Evolutionary conservation across 2,797 vertebrate genomes (phyloP).

Genomic region (Aphelocoma californica): DNA sequence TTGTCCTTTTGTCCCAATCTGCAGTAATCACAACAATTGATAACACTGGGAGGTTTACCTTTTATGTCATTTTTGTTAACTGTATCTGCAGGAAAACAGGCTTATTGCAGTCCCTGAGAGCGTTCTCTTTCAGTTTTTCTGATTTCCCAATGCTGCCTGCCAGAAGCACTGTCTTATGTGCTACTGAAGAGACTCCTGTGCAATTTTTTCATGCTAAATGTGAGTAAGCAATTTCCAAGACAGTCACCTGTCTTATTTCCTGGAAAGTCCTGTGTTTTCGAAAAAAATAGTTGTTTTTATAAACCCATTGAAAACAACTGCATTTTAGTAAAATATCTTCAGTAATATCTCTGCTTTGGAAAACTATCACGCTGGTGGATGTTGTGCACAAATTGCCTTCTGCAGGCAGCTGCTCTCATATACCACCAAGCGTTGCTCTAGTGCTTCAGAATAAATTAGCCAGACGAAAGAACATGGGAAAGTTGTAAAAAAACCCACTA

Average conservation of each 20-base stretch:
- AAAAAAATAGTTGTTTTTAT: background rate
- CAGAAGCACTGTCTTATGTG: background rate
- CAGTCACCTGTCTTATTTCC: background rate
- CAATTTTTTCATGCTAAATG: background rate
- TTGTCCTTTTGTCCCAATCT: background rate
- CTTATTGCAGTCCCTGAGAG: background rate
- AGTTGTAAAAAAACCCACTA: background rate
- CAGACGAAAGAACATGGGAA: background rate
- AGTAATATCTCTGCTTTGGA: background rate
- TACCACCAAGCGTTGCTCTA: background rate
- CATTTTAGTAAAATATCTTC: background rate
- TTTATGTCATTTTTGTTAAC: background rate
- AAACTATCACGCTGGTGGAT: background rate
- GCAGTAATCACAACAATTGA: background rate
- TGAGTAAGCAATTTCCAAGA: background rate
- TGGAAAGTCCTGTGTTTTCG: background rate
- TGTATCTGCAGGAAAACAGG: background rate
- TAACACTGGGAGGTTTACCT: background rate
- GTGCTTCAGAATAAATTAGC: background rate
- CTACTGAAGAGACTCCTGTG: background rate
- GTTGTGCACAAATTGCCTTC: background rate
- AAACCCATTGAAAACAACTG: background rate
- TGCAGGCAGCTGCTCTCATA: background rate
- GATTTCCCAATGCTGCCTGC: background rate
- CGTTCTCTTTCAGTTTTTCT: background rate